Conservation (phyloP, 2,888 invertebrate genomes). For the Polydesmus complanatus region DNA sequence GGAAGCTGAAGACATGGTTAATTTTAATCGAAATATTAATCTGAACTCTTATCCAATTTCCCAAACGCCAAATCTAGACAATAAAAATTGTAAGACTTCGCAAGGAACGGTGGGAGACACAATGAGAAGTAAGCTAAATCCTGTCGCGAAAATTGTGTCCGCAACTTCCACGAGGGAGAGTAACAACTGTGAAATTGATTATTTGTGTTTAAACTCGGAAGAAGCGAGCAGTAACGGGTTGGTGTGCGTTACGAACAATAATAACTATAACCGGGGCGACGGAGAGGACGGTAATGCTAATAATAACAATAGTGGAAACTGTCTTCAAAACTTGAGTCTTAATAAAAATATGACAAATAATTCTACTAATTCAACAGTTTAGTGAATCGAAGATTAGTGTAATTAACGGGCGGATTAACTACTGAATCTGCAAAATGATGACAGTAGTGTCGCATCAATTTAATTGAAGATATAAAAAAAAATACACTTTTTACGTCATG, state of each 20-base stretch:
- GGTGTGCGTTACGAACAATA: background rate
- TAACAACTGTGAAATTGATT: background rate
- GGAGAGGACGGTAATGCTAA: background rate
- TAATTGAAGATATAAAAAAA: no score
- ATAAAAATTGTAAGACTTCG: background rate
- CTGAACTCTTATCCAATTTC: background rate
- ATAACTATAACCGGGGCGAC: background rate
- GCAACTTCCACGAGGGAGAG: background rate
- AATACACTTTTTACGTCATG: no score
- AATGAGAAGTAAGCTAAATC: background rate
- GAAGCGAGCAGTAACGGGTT: slow-evolving; percentile 1
- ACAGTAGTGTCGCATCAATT: no score
- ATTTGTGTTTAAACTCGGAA: background rate
- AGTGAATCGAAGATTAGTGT: no score
- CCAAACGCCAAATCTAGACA: background rate
- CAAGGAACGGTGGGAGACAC: background rate
- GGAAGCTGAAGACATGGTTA: background rate
- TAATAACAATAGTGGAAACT: background rate
- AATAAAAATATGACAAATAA: slow-evolving; percentile 1
- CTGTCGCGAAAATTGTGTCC: slow-evolving; percentile 1
- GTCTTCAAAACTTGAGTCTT: background rate
- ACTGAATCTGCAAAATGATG: no score
- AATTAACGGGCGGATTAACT: no score
- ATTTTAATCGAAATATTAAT: background rate
- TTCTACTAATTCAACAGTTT: background rate